Conservation (phyloP, 2,797 vertebrate species). For the Lutjanus campechanus region DNA sequence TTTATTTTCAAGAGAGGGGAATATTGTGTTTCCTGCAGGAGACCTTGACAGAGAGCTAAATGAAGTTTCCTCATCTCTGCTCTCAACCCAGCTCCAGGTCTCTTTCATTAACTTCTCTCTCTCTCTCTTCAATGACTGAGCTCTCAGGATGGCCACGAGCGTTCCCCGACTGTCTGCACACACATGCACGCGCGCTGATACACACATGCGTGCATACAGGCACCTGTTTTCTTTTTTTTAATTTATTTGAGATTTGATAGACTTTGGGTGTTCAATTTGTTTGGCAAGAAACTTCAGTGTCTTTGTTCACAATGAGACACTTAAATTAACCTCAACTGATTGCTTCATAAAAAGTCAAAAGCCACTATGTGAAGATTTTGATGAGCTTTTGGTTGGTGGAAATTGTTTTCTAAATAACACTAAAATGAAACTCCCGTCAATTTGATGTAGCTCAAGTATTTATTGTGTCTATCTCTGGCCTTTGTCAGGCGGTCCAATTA, state of each 20-base stretch:
- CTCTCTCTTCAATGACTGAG: conserved; percentile 51
- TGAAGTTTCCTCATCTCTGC: conserved; percentile 64
- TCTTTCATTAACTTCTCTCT: conserved; percentile 65
- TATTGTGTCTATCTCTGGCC: not conserved
- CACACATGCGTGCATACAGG: not conserved
- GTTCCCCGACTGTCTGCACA: not conserved
- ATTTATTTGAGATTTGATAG: conserved; percentile 36
- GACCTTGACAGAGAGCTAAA: conserved; percentile 60
- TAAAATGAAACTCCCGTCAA: not conserved
- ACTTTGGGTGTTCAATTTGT: conserved; percentile 32
- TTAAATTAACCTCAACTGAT: conserved; percentile 7
- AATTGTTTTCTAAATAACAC: not conserved
- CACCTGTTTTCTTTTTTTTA: conserved; percentile 2
- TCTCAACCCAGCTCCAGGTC: conserved; percentile 49
- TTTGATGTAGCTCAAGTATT: conserved; percentile 8
- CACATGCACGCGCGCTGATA: not conserved
- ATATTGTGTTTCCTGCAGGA: conserved; percentile 63
- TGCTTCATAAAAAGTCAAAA: conserved; percentile 12
- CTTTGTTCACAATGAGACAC: conserved; percentile 15
- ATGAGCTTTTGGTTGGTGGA: not conserved
- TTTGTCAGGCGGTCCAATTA: not conserved
- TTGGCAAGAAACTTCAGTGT: conserved; percentile 6
- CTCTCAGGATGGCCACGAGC: conserved; percentile 35
- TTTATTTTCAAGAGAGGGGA: conserved; percentile 54
- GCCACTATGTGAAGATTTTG: not conserved